A percentile compares a stretch with the other conserved stretches of the same genome.
Conservation (phyloP, 2,888 invertebrate species). For the Tinea pellionella region DNA sequence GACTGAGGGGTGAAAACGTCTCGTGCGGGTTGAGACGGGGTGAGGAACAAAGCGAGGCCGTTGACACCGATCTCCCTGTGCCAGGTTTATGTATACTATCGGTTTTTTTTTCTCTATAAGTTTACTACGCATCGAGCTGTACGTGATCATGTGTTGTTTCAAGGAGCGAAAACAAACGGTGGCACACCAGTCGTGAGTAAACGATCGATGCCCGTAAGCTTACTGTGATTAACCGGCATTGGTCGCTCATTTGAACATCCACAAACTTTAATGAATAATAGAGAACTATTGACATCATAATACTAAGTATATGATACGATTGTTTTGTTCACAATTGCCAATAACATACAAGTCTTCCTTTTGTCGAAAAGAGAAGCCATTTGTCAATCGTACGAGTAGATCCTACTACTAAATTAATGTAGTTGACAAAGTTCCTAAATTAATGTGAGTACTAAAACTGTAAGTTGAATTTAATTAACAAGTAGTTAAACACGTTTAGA, state of each 20-base stretch:
- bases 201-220: neutral
- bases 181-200: neutral
- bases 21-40: constrained; percentile 17
- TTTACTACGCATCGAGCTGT: constrained; percentile 17
- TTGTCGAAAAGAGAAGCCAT: no score
- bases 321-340: no score
- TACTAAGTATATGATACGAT: no score
- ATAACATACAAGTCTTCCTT: no score
- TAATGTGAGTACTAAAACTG: no score
- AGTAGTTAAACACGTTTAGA: neutral
- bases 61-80: constrained; percentile 59
- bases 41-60: constrained; percentile 49
- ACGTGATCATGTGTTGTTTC: neutral
- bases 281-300: no score
- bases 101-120: constrained; percentile 50
- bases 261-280: no score
- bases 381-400: no score
- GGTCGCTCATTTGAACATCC: no score
- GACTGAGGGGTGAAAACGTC: constrained; percentile 21
- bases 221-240: neutral
- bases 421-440: no score
- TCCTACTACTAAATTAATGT: no score
- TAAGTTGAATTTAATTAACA: no score
- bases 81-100: constrained; percentile 57
- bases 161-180: constrained; percentile 1